Evolutionary conservation across 2,797 vertebrate genomes (phyloP).

Genomic region (Haliaeetus albicilla): DNA sequence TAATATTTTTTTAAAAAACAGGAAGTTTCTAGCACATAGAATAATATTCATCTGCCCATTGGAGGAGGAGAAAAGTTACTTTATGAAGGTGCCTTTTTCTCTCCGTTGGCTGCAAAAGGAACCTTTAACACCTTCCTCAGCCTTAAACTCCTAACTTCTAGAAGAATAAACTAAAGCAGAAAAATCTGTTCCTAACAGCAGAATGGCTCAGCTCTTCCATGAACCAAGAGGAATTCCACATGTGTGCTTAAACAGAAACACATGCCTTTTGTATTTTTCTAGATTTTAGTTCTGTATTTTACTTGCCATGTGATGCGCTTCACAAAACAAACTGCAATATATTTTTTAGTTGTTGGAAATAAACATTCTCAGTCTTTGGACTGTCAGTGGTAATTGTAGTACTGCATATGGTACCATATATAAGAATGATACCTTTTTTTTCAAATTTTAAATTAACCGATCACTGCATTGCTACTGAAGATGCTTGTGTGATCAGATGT

Average conservation of each 20-base stretch:
- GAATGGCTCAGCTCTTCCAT: not conserved
- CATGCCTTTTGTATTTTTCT: not conserved
- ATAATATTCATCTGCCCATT: not conserved
- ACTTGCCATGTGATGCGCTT: not conserved
- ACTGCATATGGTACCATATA: not conserved
- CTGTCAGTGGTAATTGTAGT: not conserved
- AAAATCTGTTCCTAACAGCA: not conserved
- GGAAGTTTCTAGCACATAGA: not conserved
- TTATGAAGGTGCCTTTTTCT: not conserved
- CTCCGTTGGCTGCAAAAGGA: not conserved
- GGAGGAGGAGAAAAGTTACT: not conserved
- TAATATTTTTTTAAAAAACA: not conserved
- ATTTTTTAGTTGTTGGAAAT: not conserved
- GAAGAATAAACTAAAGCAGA: not conserved
- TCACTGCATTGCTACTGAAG: not conserved
- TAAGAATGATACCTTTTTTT: not conserved
- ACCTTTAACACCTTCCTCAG: not conserved
- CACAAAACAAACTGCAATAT: not conserved
- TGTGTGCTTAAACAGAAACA: not conserved
- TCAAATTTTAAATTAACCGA: not conserved
- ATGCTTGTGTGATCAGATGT: not conserved
- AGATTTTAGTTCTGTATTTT: not conserved
- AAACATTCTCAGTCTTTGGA: not conserved
- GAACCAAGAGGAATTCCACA: not conserved
- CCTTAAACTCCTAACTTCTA: not conserved